Conservation (phyloP, 2,888 invertebrate species). For the Galeruca laticollis region DNA sequence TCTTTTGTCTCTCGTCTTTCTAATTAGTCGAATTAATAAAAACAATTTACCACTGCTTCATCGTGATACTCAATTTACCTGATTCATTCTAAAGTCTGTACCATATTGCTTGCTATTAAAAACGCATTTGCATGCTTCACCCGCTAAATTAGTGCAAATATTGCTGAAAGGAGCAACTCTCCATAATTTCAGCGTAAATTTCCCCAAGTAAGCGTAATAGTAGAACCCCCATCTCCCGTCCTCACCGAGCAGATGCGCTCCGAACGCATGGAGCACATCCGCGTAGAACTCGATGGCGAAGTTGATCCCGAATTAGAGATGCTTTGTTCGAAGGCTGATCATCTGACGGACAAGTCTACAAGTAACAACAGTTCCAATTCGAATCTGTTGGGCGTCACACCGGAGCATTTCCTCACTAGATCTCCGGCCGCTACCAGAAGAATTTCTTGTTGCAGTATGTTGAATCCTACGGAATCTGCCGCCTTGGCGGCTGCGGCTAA, state of each 20-base stretch:
- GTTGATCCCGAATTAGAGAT: conserved; percentile 60
- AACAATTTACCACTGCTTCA: too few species aligned
- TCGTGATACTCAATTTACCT: too few species aligned
- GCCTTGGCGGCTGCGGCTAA: conserved; percentile 74
- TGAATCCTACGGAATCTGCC: conserved; percentile 79
- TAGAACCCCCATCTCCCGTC: conserved; percentile 81
- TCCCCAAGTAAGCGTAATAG: conserved; percentile 80
- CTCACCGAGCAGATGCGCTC: conserved; percentile 69
- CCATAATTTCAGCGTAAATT: conserved; percentile 60
- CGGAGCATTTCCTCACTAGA: conserved; percentile 77
- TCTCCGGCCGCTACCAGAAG: conserved; percentile 89
- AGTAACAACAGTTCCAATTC: conserved; percentile 70
- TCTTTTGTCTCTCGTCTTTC: too few species aligned
- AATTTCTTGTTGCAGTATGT: conserved; percentile 91
- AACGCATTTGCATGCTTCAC: conserved; percentile 20
- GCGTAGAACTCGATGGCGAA: conserved; percentile 61
- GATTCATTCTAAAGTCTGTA: too few species aligned
- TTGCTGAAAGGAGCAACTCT: conserved; percentile 27
- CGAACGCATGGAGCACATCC: conserved; percentile 60
- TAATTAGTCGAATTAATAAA: too few species aligned
- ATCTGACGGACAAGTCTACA: conserved; percentile 59
- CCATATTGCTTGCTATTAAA: too few species aligned
- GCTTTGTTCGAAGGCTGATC: conserved; percentile 61
- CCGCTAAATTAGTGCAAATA: conserved; percentile 24
- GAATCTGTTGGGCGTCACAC: conserved; percentile 73